Percentiles rank a stretch among this genome's conserved stretches.
Evolutionary conservation across 2,888 invertebrate species (phyloP).

Genomic region (Arrhopalites spinosus): DNA sequence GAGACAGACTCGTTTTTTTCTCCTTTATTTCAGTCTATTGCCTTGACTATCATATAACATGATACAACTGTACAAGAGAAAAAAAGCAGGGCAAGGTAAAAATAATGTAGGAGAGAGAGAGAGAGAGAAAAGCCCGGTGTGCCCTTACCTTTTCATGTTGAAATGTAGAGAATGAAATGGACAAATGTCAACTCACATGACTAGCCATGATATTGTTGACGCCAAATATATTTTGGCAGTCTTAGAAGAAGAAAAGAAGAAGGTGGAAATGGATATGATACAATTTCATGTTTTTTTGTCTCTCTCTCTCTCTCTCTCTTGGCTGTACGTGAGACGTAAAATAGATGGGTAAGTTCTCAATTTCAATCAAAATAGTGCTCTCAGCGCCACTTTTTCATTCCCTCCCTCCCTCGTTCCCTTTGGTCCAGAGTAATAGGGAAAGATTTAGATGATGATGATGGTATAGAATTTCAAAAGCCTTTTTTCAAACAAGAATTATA

Average conservation of each 20-base stretch:
- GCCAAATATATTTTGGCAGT: conserved; percentile 8
- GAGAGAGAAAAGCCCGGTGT: no score
- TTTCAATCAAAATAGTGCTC: conserved; percentile 26
- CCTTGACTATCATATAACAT: neutral
- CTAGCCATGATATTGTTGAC: conserved; percentile 17
- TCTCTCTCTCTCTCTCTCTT: neutral
- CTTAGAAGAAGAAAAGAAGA: neutral
- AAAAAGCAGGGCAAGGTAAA: no score
- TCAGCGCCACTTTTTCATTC: neutral
- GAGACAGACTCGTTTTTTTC: neutral
- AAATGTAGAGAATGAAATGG: neutral
- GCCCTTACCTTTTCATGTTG: no score
- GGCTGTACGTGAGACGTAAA: neutral
- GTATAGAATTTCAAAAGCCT: neutral
- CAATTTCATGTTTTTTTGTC: neutral
- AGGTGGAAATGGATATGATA: conserved; percentile 18
- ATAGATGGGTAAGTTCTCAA: conserved; percentile 16
- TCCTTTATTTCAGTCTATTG: neutral
- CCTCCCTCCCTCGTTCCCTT: neutral
- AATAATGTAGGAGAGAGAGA: no score
- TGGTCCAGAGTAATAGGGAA: neutral
- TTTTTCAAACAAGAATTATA: neutral
- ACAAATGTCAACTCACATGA: conserved; percentile 17
- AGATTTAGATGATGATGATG: neutral
- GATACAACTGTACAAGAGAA: neutral